These are phyloP conservation scores for Diacarnus erythraeanus DNA, from an alignment of 37 sponge, comb jelly and placozoan genomes.

Conservation along the genomic window DNA sequence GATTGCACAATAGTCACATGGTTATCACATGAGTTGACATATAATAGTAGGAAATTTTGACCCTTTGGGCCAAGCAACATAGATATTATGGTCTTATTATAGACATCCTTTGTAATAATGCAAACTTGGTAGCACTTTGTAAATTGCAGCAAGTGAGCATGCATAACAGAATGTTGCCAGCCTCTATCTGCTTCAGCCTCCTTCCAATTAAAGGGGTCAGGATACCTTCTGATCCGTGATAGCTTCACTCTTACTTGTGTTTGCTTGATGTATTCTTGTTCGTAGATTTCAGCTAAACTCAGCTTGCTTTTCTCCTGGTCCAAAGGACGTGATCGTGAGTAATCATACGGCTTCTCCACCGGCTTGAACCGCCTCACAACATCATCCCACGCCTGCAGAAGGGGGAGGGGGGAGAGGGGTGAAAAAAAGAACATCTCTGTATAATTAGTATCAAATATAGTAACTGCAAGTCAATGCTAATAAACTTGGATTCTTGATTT, in stretches of 20 bases:
- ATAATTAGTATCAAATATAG: too few relatives aligned
- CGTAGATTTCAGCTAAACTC: slow-evolving; percentile 95
- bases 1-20: too few relatives aligned
- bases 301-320: slow-evolving; percentile 91
- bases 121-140: too few relatives aligned
- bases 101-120: too few relatives aligned
- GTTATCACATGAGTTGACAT: too few relatives aligned
- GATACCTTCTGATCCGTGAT: too few relatives aligned
- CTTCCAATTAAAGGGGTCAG: background rate
- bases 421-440: too few relatives aligned
- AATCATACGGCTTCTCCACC: slow-evolving; percentile 85
- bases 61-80: too few relatives aligned
- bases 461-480: background rate
- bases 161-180: background rate
- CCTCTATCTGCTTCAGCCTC: background rate
- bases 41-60: too few relatives aligned
- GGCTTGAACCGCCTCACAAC: slow-evolving; percentile 92
- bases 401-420: too few relatives aligned
- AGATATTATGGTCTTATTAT: too few relatives aligned
- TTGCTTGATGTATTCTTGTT: slow-evolving; percentile 89
- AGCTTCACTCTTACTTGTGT: slow-evolving; percentile 35
- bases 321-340: slow-evolving; percentile 63
- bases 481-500: background rate
- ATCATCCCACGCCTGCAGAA: slow-evolving; percentile 91
- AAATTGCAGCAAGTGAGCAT: too few relatives aligned